Conservation (phyloP, 2,888 invertebrate species). For the Anarsia innoxiella region DNA sequence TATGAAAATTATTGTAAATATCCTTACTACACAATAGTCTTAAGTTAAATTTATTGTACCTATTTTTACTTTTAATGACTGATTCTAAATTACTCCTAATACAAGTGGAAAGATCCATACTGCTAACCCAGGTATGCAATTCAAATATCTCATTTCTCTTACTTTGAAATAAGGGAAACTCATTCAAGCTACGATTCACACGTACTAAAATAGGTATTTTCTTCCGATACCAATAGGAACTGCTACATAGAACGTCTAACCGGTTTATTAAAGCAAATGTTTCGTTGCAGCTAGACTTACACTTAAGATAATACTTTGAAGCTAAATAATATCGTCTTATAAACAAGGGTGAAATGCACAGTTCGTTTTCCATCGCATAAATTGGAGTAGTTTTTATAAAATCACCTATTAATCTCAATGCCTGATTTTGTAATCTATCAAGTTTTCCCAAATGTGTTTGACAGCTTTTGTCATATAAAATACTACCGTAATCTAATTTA, state of each 20-base stretch:
- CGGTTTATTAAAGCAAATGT: neutral
- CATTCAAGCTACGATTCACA: neutral
- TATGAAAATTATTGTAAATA: neutral
- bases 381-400: conserved; percentile 5
- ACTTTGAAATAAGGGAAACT: neutral
- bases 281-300: neutral
- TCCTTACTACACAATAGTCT: neutral
- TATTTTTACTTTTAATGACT: conserved; percentile 1
- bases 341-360: conserved; percentile 1
- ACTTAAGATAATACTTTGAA: neutral
- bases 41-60: neutral
- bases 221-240: neutral
- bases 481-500: conserved; percentile 1
- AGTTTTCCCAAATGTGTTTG: conserved; percentile 1
- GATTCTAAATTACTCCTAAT: neutral
- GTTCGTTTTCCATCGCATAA: conserved; percentile 4
- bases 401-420: neutral
- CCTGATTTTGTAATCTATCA: neutral
- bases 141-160: neutral
- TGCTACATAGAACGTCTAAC: neutral
- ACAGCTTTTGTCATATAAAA: conserved; percentile 3
- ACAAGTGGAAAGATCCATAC: neutral
- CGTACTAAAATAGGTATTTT: neutral
- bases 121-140: neutral
- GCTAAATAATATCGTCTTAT: neutral